phyloP scores from a whole-genome alignment of 2,113 vertebrate genomes.

The Oncorhynchus nerka region DNA sequence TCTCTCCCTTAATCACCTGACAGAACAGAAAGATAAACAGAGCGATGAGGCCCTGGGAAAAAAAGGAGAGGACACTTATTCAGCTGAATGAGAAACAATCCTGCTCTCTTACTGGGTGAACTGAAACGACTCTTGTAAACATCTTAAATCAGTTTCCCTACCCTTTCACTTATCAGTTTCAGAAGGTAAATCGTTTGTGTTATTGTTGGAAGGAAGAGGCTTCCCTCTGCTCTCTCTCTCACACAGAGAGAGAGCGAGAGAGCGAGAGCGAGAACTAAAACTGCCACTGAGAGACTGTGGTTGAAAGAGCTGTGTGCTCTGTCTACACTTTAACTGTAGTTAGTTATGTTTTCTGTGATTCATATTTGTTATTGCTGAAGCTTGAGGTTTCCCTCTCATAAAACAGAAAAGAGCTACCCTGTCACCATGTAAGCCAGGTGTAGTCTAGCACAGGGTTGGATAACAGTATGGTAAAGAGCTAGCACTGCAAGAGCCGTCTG shows the following conservation, averaged over 20 bases:
- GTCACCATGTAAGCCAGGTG: background rate
- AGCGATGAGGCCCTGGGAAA: constrained; percentile 8
- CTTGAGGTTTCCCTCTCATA: background rate
- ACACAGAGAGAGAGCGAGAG: background rate
- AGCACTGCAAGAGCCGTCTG: background rate
- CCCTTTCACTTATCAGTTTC: background rate
- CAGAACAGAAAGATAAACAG: constrained; percentile 12
- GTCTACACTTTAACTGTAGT: no score
- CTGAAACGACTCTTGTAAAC: background rate
- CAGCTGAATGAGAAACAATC: background rate
- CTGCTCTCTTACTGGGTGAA: background rate
- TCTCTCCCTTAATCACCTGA: constrained; percentile 21
- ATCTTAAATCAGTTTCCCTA: background rate
- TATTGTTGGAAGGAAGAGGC: constrained; percentile 45
- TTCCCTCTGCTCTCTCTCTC: background rate
- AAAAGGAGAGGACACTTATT: background rate
- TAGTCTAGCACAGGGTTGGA: background rate
- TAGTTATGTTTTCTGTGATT: background rate
- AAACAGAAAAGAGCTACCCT: background rate
- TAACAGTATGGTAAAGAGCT: background rate
- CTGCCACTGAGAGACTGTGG: constrained; percentile 15
- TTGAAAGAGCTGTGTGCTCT: background rate
- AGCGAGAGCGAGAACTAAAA: no score
- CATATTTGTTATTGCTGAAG: background rate
- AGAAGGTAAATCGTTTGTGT: constrained; percentile 6